Evolutionary conservation across 2,797 vertebrate species (phyloP).

Genomic region (Lagorchestes hirsutus): DNA sequence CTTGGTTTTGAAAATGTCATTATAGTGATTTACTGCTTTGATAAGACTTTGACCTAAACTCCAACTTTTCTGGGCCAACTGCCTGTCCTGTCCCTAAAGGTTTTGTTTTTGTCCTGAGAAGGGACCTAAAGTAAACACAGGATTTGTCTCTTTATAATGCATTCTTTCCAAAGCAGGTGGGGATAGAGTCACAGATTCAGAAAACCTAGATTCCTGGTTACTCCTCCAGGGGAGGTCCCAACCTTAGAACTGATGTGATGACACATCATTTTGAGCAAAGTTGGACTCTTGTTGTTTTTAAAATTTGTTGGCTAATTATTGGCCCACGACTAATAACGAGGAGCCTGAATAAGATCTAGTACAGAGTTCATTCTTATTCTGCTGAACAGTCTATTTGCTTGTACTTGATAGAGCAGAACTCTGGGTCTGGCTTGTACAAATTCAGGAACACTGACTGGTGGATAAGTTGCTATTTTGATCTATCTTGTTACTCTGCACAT

Average conservation of each 20-base stretch:
- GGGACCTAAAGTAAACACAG: neutral
- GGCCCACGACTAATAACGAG: neutral
- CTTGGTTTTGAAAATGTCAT: neutral
- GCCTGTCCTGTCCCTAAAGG: neutral
- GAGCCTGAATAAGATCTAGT: neutral
- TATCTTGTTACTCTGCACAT: neutral
- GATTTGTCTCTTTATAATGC: neutral
- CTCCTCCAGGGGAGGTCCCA: neutral
- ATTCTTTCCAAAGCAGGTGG: neutral
- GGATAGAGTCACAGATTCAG: neutral
- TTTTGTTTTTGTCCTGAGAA: neutral
- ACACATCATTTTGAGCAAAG: neutral
- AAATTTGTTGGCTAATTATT: neutral
- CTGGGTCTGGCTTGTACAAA: neutral
- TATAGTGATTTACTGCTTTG: neutral
- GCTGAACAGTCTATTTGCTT: neutral
- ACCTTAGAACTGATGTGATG: neutral
- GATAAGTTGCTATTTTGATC: neutral
- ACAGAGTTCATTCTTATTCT: neutral
- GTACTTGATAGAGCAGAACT: neutral
- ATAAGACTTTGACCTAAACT: neutral
- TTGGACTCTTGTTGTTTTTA: neutral
- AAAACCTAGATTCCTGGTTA: neutral
- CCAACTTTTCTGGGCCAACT: neutral
- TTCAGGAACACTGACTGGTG: neutral